Evolutionary conservation across 2,888 invertebrate genomes (phyloP).

Genomic region (Odontothrips loti): DNA sequence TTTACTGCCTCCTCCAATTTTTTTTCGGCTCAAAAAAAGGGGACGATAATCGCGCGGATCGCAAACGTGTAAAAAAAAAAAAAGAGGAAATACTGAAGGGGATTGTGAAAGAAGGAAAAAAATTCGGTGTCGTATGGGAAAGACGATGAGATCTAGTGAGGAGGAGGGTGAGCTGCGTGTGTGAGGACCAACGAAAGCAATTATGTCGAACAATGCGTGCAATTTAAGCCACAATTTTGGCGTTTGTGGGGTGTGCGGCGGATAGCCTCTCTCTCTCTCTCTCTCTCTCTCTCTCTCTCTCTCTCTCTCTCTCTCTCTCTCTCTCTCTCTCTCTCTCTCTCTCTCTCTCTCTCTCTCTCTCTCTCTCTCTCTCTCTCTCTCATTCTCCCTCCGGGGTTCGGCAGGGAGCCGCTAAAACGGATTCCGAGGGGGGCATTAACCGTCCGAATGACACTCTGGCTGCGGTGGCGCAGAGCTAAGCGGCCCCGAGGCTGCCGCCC

Average conservation of each 20-base stretch:
- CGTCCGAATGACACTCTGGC: background rate
- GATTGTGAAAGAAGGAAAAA: background rate
- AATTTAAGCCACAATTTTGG: slow-evolving; percentile 25
- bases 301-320: background rate
- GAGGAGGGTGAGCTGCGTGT: background rate
- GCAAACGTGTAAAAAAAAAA: too few relatives aligned
- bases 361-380: background rate
- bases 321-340: background rate
- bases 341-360: background rate
- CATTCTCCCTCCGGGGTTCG: background rate
- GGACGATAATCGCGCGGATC: too few relatives aligned
- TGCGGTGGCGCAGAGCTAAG: too few relatives aligned
- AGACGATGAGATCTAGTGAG: background rate
- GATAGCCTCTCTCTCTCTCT: background rate
- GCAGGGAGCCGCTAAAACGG: background rate
- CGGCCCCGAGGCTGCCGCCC: too few relatives aligned
- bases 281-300: background rate
- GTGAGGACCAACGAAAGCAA: slow-evolving; percentile 24
- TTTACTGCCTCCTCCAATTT: too few relatives aligned
- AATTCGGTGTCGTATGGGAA: background rate
- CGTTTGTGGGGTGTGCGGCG: background rate
- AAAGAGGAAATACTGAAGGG: too few relatives aligned
- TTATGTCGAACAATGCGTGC: slow-evolving; percentile 22
- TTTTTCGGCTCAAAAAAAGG: too few relatives aligned
- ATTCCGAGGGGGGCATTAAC: background rate